Base-by-base conservation (phyloP, 1,140 invertebrate species). In the Diorhabda carinulata region DNA sequence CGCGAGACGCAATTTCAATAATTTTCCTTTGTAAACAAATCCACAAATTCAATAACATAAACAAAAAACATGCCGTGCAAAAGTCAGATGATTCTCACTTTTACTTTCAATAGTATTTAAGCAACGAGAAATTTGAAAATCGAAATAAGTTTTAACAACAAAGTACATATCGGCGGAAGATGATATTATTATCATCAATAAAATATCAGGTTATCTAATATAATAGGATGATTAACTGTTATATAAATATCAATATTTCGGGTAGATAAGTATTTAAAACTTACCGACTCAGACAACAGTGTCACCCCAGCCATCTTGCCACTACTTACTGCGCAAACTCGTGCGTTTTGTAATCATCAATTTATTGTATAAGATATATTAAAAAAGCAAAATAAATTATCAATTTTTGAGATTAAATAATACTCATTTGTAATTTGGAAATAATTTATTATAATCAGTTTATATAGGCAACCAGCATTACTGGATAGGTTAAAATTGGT, bases 211-310 rank as follows among this genome's bases (percentile, higher is more conserved):
- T 52, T 52, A 52, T 52, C 47, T 52, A 8, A 52, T 52, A 6
- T 52, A 52, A 25, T 25, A 3, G 47, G 4, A 52, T n/a, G n/a
- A n/a, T 4, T 52, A 52, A 52, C 3, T 52, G 47, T 8, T n/a
- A n/a, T 52, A 4, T 52, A 52, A 6, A 52, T 6, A 52, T 52
- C n/a, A 52, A n/a, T n/a, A 52, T 8, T 52, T 52, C 6, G 2
- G 6, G 6, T 52, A 52, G n/a, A 52, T 52, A 52, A 52, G n/a
- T n/a, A 52, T 52, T 52, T 52, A 52, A 52, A n/a, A 75, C 75
- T 73, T 66, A 77, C 75, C 75, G 75, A 77, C 66, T 75, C 72
- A 74, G 70, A 72, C 72, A 74, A 66, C 70, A 74, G 71, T 68
- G 63, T 67, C 67, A 68, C 62, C 64, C 72, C 72, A 70, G 75